Evolutionary conservation across 2,113 vertebrate genomes (phyloP).

Genomic region (Eulacestoma nigropectus): DNA sequence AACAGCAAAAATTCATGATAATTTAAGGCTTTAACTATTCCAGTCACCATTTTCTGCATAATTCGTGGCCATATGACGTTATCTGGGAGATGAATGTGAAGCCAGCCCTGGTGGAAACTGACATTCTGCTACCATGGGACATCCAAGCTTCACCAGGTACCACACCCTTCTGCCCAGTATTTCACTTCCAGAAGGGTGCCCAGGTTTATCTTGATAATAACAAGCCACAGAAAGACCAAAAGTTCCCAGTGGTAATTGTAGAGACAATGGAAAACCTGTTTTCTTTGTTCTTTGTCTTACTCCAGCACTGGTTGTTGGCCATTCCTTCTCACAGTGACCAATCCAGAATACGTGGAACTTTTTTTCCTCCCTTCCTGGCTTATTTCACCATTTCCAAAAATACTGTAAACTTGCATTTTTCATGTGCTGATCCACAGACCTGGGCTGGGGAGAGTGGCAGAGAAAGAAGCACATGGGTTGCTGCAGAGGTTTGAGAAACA

Average conservation of each 20-base stretch:
- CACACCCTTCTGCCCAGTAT: rapidly evolving
- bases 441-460: neutral
- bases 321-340: neutral
- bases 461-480: neutral
- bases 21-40: neutral
- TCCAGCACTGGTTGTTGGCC: rapidly evolving
- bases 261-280: rapidly evolving
- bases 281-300: neutral
- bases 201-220: neutral
- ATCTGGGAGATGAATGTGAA: neutral
- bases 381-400: neutral
- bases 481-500: neutral
- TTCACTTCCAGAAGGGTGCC: neutral
- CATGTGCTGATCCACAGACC: neutral
- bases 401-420: neutral
- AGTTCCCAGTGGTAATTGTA: neutral
- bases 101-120: neutral
- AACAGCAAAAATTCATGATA: neutral
- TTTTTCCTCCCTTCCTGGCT: rapidly evolving
- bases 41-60: neutral
- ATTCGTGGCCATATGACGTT: neutral
- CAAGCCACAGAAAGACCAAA: neutral
- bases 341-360: rapidly evolving
- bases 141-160: neutral
- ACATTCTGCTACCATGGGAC: neutral